These are phyloP conservation scores for Danio kyathit DNA, from an alignment of 2,797 vertebrate species.

Conservation along the genomic window DNA sequence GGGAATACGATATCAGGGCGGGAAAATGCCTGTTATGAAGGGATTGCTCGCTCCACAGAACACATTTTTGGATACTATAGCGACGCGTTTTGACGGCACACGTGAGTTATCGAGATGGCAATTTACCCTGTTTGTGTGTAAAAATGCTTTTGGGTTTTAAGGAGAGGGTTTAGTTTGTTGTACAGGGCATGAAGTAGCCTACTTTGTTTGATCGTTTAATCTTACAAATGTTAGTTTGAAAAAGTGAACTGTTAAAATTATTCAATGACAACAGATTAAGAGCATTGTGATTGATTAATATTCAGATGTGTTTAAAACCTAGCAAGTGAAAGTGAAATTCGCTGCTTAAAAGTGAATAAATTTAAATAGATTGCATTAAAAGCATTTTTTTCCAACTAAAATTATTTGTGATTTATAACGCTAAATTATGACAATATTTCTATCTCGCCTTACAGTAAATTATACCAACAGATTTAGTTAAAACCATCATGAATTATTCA, in stretches of 20 bases:
- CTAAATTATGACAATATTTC: no score
- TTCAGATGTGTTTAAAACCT: background rate
- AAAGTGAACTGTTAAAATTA: background rate
- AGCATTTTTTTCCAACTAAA: background rate
- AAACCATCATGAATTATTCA: no score
- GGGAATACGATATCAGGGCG: slow-evolving; percentile 87
- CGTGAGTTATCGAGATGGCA: slow-evolving; percentile 85
- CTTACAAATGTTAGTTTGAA: background rate
- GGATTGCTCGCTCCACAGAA: slow-evolving; percentile 98
- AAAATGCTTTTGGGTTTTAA: slow-evolving; percentile 13
- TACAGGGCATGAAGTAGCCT: background rate
- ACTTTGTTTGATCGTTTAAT: background rate
- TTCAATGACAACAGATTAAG: background rate
- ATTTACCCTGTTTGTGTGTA: background rate
- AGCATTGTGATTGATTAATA: background rate
- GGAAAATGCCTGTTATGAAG: slow-evolving; percentile 99
- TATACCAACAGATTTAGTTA: no score
- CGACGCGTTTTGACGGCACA: slow-evolving; percentile 98
- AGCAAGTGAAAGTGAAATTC: no score
- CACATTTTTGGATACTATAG: slow-evolving; percentile 98
- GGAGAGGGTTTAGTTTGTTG: background rate
- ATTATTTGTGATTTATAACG: no score
- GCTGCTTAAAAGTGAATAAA: background rate
- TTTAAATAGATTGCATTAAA: background rate
- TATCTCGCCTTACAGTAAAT: no score